Base-by-base conservation (phyloP, 2,113 vertebrate species). In the Heterotis niloticus region DNA sequence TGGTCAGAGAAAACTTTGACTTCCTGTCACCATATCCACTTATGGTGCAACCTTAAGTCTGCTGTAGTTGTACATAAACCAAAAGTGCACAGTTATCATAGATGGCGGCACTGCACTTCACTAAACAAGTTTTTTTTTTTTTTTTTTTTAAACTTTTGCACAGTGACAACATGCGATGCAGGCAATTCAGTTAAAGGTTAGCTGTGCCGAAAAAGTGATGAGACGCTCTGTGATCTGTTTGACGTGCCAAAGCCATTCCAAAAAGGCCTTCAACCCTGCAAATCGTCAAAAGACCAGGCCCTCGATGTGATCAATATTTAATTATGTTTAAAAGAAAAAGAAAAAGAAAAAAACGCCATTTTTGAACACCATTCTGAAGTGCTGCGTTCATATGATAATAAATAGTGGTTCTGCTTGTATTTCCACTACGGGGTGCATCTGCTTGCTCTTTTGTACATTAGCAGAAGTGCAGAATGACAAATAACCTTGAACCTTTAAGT, bases 241-340 rank as follows among this genome's bases (percentile, higher is more conserved):
- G 23, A 56, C 14, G 51, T 54, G 24, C 1, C 18, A 20, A 29
- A 72, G 69, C 69, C 20, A 54, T 20, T 51, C 52, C 44, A n/a
- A 44, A 20, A 44, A 52, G 23, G 29, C 0, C 26, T 20, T 54
- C 44, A 72, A n/a, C 70, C 70, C n/a, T 56, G 34, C 5, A n/a
- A 51, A 1, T 16, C 23, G 44, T 24, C 14, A 51, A 72, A 54
- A 51, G 10, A 44, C 7, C 34, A 44, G 34, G 5, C 24, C n/a
- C 51, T 72, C 54, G 34, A 56, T 72, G 51, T 72, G 70, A 72
- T 72, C 70, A 72, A 72, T 72, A 72, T 72, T 72, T 72, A 56
- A 72, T 72, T 14, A 2, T 62, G 59, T 62, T 62, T 56, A 72
- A 54, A 24, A 72, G 7, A 2, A 44, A 2, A 44, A n/a, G n/a